Percentiles rank a stretch among this genome's conserved stretches.
Conservation (phyloP, 2,797 vertebrate genomes). For the Rhinogobio ventralis region DNA sequence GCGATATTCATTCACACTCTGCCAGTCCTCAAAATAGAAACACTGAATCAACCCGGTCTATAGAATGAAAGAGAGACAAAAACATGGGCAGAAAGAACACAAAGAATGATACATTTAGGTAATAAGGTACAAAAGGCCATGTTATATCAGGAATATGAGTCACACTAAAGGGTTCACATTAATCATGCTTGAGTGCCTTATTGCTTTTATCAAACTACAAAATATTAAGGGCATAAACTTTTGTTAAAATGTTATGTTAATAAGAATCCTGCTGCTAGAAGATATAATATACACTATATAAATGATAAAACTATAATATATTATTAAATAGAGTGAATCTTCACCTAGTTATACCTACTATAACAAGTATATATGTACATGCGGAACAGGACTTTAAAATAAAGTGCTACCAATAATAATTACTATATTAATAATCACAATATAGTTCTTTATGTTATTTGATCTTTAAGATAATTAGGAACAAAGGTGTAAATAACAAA, state of each 20-base stretch:
- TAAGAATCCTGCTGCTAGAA: neutral
- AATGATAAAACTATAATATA: neutral
- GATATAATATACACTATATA: neutral
- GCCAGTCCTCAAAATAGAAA: slow-evolving; percentile 95
- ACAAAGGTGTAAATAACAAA: too few relatives aligned
- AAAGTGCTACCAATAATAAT: neutral
- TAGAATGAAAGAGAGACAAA: slow-evolving; percentile 39
- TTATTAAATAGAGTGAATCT: neutral
- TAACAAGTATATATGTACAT: too few relatives aligned
- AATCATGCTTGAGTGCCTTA: neutral
- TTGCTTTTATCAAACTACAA: neutral
- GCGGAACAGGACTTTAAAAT: too few relatives aligned
- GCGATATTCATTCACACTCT: slow-evolving; percentile 87
- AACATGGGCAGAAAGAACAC: neutral
- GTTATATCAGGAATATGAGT: neutral
- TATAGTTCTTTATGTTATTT: too few relatives aligned
- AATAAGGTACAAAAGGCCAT: neutral
- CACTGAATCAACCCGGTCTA: slow-evolving; percentile 89
- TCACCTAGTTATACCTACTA: neutral
- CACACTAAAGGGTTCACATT: neutral
- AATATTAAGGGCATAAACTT: neutral
- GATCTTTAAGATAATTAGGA: too few relatives aligned
- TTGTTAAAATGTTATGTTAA: neutral
- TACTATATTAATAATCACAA: neutral
- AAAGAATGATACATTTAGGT: neutral